A percentile compares a stretch with the other conserved stretches of the same genome.
These are phyloP conservation scores for Sebastes fasciatus DNA, from an alignment of 2,113 vertebrate genomes.

Conservation along the genomic window DNA sequence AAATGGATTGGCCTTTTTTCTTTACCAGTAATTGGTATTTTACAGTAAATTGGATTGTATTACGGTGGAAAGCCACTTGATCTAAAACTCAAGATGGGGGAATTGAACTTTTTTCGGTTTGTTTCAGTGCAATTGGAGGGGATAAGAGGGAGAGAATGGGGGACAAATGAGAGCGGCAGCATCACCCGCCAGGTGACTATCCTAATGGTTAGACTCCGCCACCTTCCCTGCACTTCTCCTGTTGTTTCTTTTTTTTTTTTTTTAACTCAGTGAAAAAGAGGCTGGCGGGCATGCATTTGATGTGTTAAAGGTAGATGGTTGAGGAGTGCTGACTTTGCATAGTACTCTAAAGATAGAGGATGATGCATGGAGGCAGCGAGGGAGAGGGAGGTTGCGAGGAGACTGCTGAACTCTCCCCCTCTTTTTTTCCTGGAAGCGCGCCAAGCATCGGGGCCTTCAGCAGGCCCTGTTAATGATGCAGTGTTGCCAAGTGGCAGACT, in stretches of 20 bases:
- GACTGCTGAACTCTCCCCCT: conserved; percentile 43
- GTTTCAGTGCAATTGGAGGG: conserved; percentile 7
- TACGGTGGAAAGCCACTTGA: conserved; percentile 44
- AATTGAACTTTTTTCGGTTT: conserved; percentile 29
- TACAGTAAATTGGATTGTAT: conserved; percentile 56
- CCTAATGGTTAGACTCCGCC: conserved; percentile 48
- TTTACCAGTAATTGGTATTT: conserved; percentile 63
- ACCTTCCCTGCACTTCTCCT: conserved; percentile 34
- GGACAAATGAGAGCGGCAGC: conserved; percentile 32
- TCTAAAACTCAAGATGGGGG: conserved; percentile 27
- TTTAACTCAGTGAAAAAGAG: conserved; percentile 57
- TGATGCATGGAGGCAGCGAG: conserved; percentile 30
- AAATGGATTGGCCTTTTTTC: conserved; percentile 34
- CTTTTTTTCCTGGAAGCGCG: conserved; percentile 57
- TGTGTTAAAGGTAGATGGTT: conserved; percentile 78
- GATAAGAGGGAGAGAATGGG: not conserved
- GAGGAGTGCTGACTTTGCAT: conserved; percentile 82
- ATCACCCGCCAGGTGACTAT: conserved; percentile 51
- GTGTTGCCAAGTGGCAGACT: conserved; percentile 70
- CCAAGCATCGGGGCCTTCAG: conserved; percentile 73
- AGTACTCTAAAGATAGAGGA: conserved; percentile 67
- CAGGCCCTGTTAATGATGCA: conserved; percentile 74
- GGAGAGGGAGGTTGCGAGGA: not conserved
- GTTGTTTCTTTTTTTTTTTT: conserved; percentile 41
- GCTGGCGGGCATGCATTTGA: conserved; percentile 75